A percentile compares a stretch with the other conserved stretches of the same genome.
Conservation (phyloP, 2,888 invertebrate species). For the Drosophila mettleri region DNA sequence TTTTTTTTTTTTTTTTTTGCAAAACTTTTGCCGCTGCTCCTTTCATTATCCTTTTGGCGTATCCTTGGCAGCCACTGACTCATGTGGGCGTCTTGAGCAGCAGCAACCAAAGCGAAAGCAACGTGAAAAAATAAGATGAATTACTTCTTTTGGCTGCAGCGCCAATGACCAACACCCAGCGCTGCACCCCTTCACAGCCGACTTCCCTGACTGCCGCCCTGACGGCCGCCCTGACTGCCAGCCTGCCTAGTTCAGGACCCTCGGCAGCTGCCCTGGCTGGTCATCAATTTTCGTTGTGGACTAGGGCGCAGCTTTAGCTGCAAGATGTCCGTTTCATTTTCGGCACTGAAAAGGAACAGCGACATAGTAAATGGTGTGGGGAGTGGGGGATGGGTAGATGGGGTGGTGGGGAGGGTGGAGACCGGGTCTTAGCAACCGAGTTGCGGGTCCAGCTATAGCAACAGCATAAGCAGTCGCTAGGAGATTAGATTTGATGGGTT, state of each 20-base stretch:
- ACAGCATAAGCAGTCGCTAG: slow-evolving; percentile 65
- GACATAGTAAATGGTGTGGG: not conserved
- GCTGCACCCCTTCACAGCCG: not conserved
- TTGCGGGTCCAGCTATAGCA: slow-evolving; percentile 33
- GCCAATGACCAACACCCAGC: slow-evolving; percentile 74
- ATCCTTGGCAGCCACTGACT: slow-evolving; percentile 73
- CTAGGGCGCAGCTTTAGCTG: slow-evolving; percentile 53
- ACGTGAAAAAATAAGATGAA: slow-evolving; percentile 77
- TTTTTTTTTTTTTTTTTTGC: slow-evolving; percentile 26
- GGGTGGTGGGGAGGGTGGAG: not conserved
- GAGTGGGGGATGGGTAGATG: too few relatives aligned
- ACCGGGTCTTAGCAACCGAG: slow-evolving; percentile 48
- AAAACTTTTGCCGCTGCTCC: slow-evolving; percentile 72
- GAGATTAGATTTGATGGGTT: slow-evolving; percentile 80
- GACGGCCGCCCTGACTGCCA: slow-evolving; percentile 10
- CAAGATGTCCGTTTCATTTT: slow-evolving; percentile 53
- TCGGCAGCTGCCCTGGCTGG: slow-evolving; percentile 57
- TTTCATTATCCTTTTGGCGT: slow-evolving; percentile 80
- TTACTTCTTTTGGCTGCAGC: slow-evolving; percentile 81
- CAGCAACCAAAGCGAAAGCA: slow-evolving; percentile 46
- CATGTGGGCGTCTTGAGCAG: slow-evolving; percentile 80
- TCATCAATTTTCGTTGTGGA: slow-evolving; percentile 78
- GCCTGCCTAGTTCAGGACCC: slow-evolving; percentile 39
- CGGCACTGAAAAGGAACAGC: slow-evolving; percentile 12
- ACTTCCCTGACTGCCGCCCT: slow-evolving; percentile 4